Conservation (phyloP, 1,140 invertebrate genomes). For the Bilobella aurantiaca region DNA sequence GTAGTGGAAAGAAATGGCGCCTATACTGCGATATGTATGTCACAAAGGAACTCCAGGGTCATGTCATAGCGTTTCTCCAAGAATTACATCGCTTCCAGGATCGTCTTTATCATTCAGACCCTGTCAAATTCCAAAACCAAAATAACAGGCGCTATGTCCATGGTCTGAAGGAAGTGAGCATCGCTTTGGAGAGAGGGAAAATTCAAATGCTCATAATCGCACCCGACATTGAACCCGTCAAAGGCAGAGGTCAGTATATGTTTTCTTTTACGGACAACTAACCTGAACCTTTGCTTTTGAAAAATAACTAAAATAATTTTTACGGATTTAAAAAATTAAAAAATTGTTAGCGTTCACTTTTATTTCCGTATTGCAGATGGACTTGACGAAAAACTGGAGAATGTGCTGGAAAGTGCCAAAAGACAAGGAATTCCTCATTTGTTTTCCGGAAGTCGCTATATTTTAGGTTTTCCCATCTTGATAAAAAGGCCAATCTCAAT, state of each 20-base stretch:
- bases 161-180: constrained; percentile 50
- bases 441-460: constrained; percentile 29
- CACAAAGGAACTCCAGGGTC: constrained; percentile 25
- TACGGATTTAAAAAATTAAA: neutral
- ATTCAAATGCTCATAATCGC: constrained; percentile 51
- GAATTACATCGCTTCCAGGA: constrained; percentile 52
- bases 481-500: constrained; percentile 26
- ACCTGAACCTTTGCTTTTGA: too few relatives aligned
- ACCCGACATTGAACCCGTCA: constrained; percentile 41
- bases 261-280: too few relatives aligned
- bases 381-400: constrained; percentile 27
- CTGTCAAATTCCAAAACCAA: constrained; percentile 45
- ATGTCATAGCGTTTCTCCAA: constrained; percentile 41
- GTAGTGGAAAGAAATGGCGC: constrained; percentile 27
- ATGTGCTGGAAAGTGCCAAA: constrained; percentile 14
- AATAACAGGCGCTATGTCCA: constrained; percentile 47
- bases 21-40: constrained; percentile 29
- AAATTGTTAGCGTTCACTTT: neutral
- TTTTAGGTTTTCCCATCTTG: constrained; percentile 24
- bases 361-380: constrained; percentile 20
- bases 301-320: too few relatives aligned
- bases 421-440: constrained; percentile 23
- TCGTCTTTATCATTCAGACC: constrained; percentile 48
- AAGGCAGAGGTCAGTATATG: constrained; percentile 19
- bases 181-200: constrained; percentile 47